phyloP scores from a whole-genome alignment of 2,113 vertebrate genomes.

The Eidolon helvum region DNA sequence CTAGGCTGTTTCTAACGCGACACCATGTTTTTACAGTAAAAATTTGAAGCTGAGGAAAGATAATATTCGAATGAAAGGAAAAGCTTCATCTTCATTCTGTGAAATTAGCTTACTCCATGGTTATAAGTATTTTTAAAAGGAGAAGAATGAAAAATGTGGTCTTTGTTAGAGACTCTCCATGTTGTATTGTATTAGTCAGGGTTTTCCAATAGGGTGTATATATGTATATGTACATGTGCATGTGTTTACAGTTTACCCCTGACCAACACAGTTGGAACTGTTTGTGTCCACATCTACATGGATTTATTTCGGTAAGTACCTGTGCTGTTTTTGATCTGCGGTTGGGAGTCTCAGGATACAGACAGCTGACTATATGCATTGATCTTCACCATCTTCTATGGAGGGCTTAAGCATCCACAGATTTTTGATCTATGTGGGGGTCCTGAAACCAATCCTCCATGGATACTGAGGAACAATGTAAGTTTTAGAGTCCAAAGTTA shows the following conservation, averaged over 20 bases:
- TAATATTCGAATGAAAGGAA: constrained; percentile 18
- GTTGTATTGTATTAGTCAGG: neutral
- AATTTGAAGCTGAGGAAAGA: neutral
- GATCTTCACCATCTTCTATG: neutral
- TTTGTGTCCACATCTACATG: neutral
- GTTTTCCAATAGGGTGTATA: neutral
- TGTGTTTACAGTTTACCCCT: neutral
- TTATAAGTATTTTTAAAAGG: neutral
- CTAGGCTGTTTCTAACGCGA: constrained; percentile 12
- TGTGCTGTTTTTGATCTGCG: neutral
- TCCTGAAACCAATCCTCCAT: neutral
- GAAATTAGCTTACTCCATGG: neutral
- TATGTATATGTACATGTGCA: neutral
- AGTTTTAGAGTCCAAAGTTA: neutral
- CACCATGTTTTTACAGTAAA: constrained; percentile 17
- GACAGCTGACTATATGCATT: neutral
- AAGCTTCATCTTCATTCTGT: neutral
- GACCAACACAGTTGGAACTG: neutral
- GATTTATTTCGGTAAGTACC: neutral
- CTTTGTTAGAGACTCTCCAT: constrained; percentile 7
- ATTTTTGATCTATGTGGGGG: neutral
- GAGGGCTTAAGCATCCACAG: neutral
- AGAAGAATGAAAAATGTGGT: neutral
- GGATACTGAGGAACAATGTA: neutral
- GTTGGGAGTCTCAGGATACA: neutral